Evolutionary conservation across 2,797 vertebrate species (phyloP).

Genomic region (Sebastes hopkinsi): DNA sequence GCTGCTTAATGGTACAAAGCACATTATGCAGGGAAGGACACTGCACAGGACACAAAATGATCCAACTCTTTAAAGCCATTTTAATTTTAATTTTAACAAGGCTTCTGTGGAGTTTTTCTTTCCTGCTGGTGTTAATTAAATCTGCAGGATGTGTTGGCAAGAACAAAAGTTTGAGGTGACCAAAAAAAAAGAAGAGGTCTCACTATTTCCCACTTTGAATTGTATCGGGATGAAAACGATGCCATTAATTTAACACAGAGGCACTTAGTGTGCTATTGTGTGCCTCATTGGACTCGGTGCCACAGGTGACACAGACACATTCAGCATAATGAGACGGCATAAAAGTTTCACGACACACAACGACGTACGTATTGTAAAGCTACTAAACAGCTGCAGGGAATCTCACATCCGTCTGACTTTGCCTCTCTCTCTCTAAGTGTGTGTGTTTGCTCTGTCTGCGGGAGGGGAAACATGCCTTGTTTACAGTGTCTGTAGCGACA

Average conservation of each 20-base stretch:
- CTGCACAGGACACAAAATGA: background rate
- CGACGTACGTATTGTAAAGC: constrained; percentile 25
- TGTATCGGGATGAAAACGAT: constrained; percentile 53
- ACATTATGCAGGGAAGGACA: background rate
- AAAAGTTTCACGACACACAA: constrained; percentile 53
- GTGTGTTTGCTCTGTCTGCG: constrained; percentile 23
- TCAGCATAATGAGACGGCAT: constrained; percentile 56
- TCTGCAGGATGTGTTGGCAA: background rate
- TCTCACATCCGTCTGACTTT: background rate
- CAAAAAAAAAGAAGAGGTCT: background rate
- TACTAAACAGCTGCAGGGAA: constrained; percentile 15
- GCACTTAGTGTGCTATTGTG: constrained; percentile 28
- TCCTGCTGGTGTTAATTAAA: constrained; percentile 29
- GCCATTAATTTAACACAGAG: constrained; percentile 49
- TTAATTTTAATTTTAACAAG: constrained; percentile 26
- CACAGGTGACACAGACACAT: constrained; percentile 57
- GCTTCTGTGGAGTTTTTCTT: background rate
- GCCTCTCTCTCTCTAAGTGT: background rate
- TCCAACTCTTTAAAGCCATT: constrained; percentile 1
- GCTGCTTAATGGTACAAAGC: background rate
- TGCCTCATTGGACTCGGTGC: constrained; percentile 51
- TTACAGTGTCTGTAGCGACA: constrained; percentile 64
- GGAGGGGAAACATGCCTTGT: constrained; percentile 68
- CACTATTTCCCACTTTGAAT: constrained; percentile 41
- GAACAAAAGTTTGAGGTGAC: constrained; percentile 16